A percentile compares a stretch with the other conserved stretches of the same genome.
phyloP scores from a whole-genome alignment of 2,113 vertebrate species.

The Osmerus mordax region DNA sequence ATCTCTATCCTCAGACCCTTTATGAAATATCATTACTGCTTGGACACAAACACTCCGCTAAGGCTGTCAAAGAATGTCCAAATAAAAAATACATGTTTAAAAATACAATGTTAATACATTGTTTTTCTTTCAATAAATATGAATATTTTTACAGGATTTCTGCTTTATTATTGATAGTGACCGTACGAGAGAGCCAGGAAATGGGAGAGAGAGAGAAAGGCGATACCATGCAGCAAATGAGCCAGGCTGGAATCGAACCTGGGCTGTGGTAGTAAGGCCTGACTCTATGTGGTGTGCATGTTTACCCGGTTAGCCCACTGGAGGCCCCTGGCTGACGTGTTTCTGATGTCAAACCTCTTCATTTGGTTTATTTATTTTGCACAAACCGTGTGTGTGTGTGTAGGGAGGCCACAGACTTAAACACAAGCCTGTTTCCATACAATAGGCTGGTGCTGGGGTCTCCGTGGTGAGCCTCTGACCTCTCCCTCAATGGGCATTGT shows the following conservation, averaged over 20 bases:
- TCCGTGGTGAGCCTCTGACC: slow-evolving; percentile 52
- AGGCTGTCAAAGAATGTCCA: slow-evolving; percentile 53
- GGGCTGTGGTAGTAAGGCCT: too few species aligned
- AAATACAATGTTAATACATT: too few species aligned
- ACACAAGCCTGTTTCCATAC: slow-evolving; percentile 46
- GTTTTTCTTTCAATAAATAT: too few species aligned
- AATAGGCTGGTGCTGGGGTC: slow-evolving; percentile 38
- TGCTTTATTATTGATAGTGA: too few species aligned
- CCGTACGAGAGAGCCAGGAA: too few species aligned
- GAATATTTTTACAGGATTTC: too few species aligned
- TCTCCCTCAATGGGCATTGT: slow-evolving; percentile 62
- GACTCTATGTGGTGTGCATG: too few species aligned
- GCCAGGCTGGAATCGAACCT: too few species aligned
- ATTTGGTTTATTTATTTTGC: slow-evolving; percentile 48
- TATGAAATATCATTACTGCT: slow-evolving; percentile 40
- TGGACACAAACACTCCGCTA: slow-evolving; percentile 49
- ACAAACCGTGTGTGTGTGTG: slow-evolving; percentile 40
- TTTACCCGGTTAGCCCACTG: too few species aligned
- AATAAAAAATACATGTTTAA: slow-evolving; percentile 40
- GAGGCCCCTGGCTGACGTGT: too few species aligned
- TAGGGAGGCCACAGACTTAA: slow-evolving; percentile 52
- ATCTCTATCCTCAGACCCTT: slow-evolving; percentile 51
- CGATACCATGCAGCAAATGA: too few species aligned
- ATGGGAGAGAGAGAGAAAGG: too few species aligned
- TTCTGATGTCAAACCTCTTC: slow-evolving; percentile 6